Base-by-base conservation (phyloP, 2,113 vertebrate genomes). In the Sorex araneus region DNA sequence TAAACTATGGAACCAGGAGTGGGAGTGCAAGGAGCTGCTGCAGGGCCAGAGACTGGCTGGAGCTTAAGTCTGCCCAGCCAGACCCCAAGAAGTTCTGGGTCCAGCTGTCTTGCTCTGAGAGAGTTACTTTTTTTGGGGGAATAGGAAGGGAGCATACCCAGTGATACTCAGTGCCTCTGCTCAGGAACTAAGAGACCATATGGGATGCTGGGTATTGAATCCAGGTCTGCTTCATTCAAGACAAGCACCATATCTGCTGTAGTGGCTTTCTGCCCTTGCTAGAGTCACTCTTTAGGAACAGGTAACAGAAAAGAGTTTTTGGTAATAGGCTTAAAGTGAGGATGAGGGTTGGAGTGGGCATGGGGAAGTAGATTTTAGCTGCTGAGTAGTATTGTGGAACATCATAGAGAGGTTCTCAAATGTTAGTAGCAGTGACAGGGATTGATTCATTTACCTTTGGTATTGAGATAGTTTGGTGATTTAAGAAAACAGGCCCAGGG, bases 221-320 rank as follows among this genome's bases (percentile, higher is more conserved):
- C 47, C 47, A 13, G 47, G 47, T 50, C 47, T 13, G 13, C 47
- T 50, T 10, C 10, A 9, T 50, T 5, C 47, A 50, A 50, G 47
- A 9, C 47, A 50, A 50, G 40, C 13, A 50, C 47, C 9, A 5
- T 50, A 50, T 9, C 47, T 13, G 47, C 47, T 50, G 47, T 50
- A 50, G 10, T 50, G 13, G 9, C 47, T 2, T 9, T 50, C 47
- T 12, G 47, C 47, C 47, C 47, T 45, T 81, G 73, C 76, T 67
- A 79, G 77, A 30, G 66, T 70, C 30, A 54, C 36, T 79, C 18
- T 25, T 23, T 87, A 27, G 70, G 70, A 75, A 73, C 28, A n/a
- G n/a, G 83, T 82, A 76, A 19, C 43, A 50, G 45, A 28, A 43
- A 81, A 77, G 80, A 64, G 43, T 69, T 90, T 91, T 86, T 50